phyloP scores from a whole-genome alignment of 2,888 invertebrate species.

The Rhopalosiphum nymphaeae region DNA sequence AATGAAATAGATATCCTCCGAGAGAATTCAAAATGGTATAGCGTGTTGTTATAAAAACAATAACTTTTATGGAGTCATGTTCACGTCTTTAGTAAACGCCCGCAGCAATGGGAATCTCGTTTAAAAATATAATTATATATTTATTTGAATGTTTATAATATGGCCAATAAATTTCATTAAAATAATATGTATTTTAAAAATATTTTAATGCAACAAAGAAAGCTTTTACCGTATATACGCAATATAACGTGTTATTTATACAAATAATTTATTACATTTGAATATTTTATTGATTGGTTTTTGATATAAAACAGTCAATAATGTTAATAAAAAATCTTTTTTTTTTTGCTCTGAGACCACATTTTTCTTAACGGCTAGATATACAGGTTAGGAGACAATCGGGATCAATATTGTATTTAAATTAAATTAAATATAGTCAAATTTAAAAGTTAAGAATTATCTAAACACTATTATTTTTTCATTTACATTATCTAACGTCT shows the following conservation, averaged over 20 bases:
- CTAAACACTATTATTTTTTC: background rate
- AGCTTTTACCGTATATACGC: background rate
- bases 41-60: background rate
- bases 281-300: background rate
- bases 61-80: background rate
- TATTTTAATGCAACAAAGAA: background rate
- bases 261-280: background rate
- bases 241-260: no score
- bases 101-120: background rate
- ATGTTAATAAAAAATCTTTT: background rate
- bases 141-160: background rate
- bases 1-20: background rate
- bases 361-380: background rate
- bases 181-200: background rate
- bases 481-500: background rate
- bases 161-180: background rate
- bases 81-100: background rate
- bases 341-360: background rate
- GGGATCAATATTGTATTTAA: background rate
- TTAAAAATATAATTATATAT: background rate
- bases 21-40: background rate
- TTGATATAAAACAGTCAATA: background rate
- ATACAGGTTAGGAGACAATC: background rate
- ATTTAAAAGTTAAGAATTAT: background rate
- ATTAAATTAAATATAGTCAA: background rate